phyloP scores from a whole-genome alignment of 2,113 vertebrate genomes.

The Gymnogyps californianus region DNA sequence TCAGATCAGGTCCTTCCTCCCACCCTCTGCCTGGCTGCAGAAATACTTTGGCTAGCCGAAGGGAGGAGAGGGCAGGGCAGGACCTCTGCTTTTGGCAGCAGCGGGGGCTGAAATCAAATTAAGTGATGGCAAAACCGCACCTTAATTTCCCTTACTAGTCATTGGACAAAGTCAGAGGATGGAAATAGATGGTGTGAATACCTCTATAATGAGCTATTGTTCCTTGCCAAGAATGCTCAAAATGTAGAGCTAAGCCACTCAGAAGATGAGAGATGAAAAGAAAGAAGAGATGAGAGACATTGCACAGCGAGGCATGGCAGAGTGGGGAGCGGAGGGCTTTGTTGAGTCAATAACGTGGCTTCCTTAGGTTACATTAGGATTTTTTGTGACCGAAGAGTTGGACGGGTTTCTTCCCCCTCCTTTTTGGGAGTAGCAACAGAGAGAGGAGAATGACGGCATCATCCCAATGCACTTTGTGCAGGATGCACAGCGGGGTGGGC shows the following conservation, averaged over 20 bases:
- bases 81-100: background rate
- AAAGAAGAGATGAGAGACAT: background rate
- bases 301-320: accelerated
- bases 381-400: background rate
- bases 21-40: background rate
- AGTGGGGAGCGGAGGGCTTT: background rate
- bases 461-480: background rate
- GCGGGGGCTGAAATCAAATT: background rate
- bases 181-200: background rate
- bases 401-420: background rate
- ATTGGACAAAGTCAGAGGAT: background rate
- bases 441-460: background rate
- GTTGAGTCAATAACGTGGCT: background rate
- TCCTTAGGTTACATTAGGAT: background rate
- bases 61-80: background rate
- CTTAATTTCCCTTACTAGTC: background rate
- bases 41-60: background rate
- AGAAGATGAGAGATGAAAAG: background rate
- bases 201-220: background rate
- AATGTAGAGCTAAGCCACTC: background rate
- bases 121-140: background rate
- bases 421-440: background rate
- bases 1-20: background rate
- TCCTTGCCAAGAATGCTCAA: background rate
- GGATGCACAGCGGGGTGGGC: accelerated